Base-by-base conservation (phyloP, 2,888 invertebrate species). In the Nyleta sp. region DNA sequence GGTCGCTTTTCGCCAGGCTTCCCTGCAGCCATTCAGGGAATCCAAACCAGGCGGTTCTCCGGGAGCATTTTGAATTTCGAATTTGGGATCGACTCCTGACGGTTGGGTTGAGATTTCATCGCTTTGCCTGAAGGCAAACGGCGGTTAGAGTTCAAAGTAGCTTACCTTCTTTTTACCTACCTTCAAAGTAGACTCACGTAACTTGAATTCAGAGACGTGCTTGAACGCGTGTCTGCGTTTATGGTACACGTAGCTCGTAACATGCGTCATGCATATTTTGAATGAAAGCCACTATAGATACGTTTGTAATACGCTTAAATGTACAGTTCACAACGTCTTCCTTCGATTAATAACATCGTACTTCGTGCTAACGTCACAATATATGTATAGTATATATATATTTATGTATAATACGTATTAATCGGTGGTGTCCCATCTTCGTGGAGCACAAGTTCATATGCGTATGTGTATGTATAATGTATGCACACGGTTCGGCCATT, bases 11-110 rank as follows among this genome's bases (percentile, higher is more conserved):
- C 71, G 83, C 89, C 78, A 87, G 91, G 92, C 91, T 92, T 92
- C 91, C 90, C 92, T 93, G 93, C 93, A 93, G 93, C 93, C 93
- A 93, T 93, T 93, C 93, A 93, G 92, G 91, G 89, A 91, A 92
- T 91, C 91, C 92, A 91, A 84, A 82, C 81, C 90, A 90, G 91
- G 91, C 90, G 92, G 91, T 90, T 91, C 91, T 88, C 85, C 68
- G 8, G 77, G 8, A 57, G 60, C 85, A 86, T 86, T 88, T 85
- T 72, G 82, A 86, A 83, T 85, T 83, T 83, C 57, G 70, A 78
- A 81, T 74, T 74, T 72, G 1, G 44, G 13, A 11, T 13, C 13
- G 46, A 35, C 65, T 0, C 50, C 53, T 28, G 15, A 2, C 11
- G n/a, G n/a, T n/a, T n/a, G n/a, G n/a, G n/a, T n/a, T n/a, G n/a